Percentiles rank a stretch among this genome's conserved stretches.
Evolutionary conservation across 2,888 invertebrate genomes (phyloP).

Genomic region (Drosophila mettleri): DNA sequence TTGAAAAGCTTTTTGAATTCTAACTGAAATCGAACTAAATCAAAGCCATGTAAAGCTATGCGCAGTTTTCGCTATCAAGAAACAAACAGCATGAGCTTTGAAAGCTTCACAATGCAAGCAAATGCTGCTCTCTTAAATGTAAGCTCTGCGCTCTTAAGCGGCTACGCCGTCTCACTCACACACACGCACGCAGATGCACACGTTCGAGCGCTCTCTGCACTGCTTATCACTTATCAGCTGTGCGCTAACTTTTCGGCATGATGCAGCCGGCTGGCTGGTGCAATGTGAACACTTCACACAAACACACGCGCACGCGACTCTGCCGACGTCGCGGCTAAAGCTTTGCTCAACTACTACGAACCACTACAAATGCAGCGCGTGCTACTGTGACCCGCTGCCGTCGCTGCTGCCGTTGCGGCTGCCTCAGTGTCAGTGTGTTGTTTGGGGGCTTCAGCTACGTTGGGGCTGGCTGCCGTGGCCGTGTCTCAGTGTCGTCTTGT

Average conservation of each 20-base stretch:
- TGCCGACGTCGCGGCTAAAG: constrained; percentile 57
- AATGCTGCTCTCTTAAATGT: constrained; percentile 19
- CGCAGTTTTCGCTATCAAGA: neutral
- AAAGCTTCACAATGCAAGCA: constrained; percentile 42
- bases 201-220: constrained; percentile 7
- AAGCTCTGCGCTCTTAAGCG: constrained; percentile 26
- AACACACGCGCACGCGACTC: constrained; percentile 12
- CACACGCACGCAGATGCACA: neutral
- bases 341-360: constrained; percentile 63
- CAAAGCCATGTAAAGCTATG: too few relatives aligned
- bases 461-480: constrained; percentile 55
- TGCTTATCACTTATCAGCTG: constrained; percentile 77
- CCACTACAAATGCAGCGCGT: constrained; percentile 42
- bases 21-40: neutral
- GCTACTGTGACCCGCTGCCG: constrained; percentile 48
- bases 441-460: constrained; percentile 37
- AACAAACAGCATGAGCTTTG: constrained; percentile 42
- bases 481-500: constrained; percentile 83
- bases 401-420: constrained; percentile 10
- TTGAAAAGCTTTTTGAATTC: neutral
- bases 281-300: constrained; percentile 42
- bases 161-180: constrained; percentile 9
- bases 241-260: constrained; percentile 61
- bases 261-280: constrained; percentile 64
- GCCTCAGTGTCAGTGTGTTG: constrained; percentile 64